Evolutionary conservation across 2,797 vertebrate species (phyloP).

Genomic region (Taeniopygia guttata): DNA sequence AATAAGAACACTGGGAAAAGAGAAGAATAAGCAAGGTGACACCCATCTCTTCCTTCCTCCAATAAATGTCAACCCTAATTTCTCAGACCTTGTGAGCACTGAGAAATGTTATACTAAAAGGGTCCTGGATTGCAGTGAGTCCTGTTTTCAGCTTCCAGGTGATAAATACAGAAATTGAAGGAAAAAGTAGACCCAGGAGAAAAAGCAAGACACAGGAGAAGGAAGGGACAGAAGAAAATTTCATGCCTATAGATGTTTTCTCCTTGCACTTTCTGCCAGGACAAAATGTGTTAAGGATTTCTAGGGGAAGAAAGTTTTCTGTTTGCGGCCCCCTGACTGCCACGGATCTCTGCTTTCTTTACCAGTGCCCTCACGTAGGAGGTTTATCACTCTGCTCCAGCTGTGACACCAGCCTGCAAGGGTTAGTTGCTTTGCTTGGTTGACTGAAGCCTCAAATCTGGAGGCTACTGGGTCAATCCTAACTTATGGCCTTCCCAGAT

Average conservation of each 20-base stretch:
- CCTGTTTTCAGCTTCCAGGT: not conserved
- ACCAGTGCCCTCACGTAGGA: not conserved
- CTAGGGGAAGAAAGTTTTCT: not conserved
- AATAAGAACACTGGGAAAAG: not conserved
- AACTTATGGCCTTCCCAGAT: not conserved
- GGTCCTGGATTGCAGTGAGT: not conserved
- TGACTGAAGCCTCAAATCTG: conserved; percentile 46
- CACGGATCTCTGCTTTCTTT: not conserved
- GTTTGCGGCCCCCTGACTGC: not conserved
- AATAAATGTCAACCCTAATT: not conserved
- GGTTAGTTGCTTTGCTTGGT: conserved; percentile 52
- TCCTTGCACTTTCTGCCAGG: not conserved
- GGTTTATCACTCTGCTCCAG: conserved; percentile 34
- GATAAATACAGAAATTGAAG: not conserved
- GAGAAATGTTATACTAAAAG: not conserved
- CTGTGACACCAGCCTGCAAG: conserved; percentile 20
- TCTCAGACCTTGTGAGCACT: not conserved
- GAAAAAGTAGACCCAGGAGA: not conserved
- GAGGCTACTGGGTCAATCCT: conserved; percentile 19
- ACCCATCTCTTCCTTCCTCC: not conserved
- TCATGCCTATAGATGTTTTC: not conserved
- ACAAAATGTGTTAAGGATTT: not conserved
- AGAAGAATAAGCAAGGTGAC: not conserved
- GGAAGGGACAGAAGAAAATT: not conserved
- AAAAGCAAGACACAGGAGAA: not conserved